Evolutionary conservation across 2,888 invertebrate species (phyloP), one percentile per base, ranked within the genome.

Genomic region (Caenorhabditis sp.): DNA sequence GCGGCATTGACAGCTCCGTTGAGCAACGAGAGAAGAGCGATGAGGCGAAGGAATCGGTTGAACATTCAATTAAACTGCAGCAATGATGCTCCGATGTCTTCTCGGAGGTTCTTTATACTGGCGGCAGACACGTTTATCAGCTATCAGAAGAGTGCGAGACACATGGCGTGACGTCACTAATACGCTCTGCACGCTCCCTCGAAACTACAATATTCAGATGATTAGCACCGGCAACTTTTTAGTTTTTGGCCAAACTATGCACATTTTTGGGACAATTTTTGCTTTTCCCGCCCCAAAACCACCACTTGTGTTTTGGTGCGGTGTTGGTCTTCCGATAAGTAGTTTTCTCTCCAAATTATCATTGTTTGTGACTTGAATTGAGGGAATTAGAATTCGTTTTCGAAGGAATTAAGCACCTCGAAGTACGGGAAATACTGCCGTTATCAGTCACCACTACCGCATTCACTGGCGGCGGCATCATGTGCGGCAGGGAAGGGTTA

Each of bases 91-190:
- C 24, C 50, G 22, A n/a, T 1, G 28, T 35, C 69, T 37, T 18
- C 53, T 20, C 37, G 9, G 28, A 18, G 22, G 50, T 22, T 24
- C 50, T 72, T 64, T 72, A 72, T 72, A 72, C 64, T 28, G 13
- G 18, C 22, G 15, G 40, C 51, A 55, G 53, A 22, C 61, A 60
- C 60, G 69, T 53, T 70, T 71, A 62, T 64, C 71, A 72, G 72
- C 44, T 69, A 24, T 60, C 37, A 20, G 40, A 18, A 58, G 26
- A 51, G 20, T 51, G 61, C 47, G 58, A 44, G 20, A 67, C 67
- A 76, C 76, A 76, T 67, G 76, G 53, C 61, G 44, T 44, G 67
- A 47, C 53, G 61, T 76, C 51, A 76, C 53, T 60, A 74, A 72
- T 62, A 50, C 53, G 32, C 35, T 15, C 26, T 51, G 37, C 11